Evolutionary conservation across 2,888 invertebrate species (phyloP).

Genomic region (Lamproptera curius): DNA sequence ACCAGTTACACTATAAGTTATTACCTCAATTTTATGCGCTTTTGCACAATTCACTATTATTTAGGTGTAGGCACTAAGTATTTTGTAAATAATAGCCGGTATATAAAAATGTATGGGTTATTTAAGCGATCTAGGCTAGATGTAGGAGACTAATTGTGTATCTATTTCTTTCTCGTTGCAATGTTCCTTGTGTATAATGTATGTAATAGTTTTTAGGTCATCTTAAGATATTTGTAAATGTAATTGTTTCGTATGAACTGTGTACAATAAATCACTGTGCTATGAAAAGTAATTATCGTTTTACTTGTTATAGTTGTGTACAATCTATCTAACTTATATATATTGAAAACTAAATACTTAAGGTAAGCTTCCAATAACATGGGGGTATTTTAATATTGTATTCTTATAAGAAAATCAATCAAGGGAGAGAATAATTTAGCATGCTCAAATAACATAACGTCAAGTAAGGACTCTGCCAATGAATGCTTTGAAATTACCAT

Average conservation of each 20-base stretch:
- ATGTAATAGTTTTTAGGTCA: slow-evolving; percentile 13
- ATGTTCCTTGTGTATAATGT: slow-evolving; percentile 21
- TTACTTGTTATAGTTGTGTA: no score
- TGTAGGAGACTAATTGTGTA: slow-evolving; percentile 10
- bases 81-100: slow-evolving; percentile 53
- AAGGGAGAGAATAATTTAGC: no score
- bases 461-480: no score
- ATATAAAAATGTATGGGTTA: slow-evolving; percentile 17
- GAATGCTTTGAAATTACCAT: no score
- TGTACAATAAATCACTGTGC: slow-evolving; percentile 20
- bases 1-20: slow-evolving; percentile 74
- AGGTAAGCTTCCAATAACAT: no score
- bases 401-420: no score
- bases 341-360: no score
- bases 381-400: no score
- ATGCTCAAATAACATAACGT: no score
- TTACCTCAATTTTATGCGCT: slow-evolving; percentile 74
- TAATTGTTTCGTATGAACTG: slow-evolving; percentile 21
- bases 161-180: slow-evolving; percentile 19
- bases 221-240: slow-evolving; percentile 21
- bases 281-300: slow-evolving; percentile 4
- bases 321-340: no score
- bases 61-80: slow-evolving; percentile 37
- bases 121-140: slow-evolving; percentile 15
- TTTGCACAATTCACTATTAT: slow-evolving; percentile 69